Evolutionary conservation across 2,797 vertebrate genomes (phyloP), one percentile per base, ranked within the genome.

Genomic region (Pyrocephalus nanus): DNA sequence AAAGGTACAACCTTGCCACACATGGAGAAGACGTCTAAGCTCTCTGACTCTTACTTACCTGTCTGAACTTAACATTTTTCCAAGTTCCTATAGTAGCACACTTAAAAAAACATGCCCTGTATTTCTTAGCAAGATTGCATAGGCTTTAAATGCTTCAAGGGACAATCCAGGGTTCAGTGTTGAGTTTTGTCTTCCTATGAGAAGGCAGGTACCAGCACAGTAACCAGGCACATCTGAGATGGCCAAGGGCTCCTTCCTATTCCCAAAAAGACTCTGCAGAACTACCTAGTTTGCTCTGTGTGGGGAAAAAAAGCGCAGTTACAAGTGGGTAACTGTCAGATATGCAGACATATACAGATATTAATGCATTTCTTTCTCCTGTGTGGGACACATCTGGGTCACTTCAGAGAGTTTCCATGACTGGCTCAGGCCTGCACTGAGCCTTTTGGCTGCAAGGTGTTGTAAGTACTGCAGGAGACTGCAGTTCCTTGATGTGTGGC

Each of bases 161-260:
- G 20, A 20, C 21, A 74, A 36, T 32, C 22, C 19, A 65, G 32
- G 27, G 12, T 22, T 66, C 36, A 25, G 47, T 19, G 16, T 12
- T 26, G 18, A 30, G 26, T 65, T 88, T 75, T 53, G 11, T n/a
- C 9, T 11, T 47, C 12, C 55, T 43, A 42, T 1, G 8, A 25
- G 38, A 71, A 74, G 15, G 18, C 19, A 57, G 48, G 38, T 34
- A 54, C 3, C 20, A 42, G 73, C 0, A 0, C 1, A 1, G n/a
- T 17, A 51, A 62, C 27, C 26, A 76, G n/a, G 51, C 29, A 54
- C 0, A 1, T 25, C 32, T 0, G 1, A 27, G 22, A 10, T 11
- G 42, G 20, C 57, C 0, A 0, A 12, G 29, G 55, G 14, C 5
- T 50, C 18, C 78, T 83, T 30, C 34, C 27, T 48, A 3, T 40